Evolutionary conservation across 2,113 vertebrate species (phyloP).

Genomic region (Eulemur rufifrons): DNA sequence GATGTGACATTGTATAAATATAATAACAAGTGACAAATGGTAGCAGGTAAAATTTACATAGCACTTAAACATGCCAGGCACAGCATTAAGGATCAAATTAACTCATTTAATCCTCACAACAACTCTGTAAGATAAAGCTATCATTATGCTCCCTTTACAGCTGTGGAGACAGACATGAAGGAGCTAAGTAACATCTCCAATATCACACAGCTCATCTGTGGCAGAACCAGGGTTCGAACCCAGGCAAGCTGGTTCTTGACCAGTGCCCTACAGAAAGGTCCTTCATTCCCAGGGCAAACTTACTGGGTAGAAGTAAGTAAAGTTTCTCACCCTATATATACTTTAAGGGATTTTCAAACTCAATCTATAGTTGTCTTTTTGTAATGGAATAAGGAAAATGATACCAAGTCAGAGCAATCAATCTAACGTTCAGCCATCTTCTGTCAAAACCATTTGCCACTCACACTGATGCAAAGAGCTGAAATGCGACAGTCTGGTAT

Average conservation of each 20-base stretch:
- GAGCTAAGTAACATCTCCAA: background rate
- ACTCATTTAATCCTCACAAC: slow-evolving; percentile 17
- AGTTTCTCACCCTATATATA: slow-evolving; percentile 5
- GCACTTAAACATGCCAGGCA: background rate
- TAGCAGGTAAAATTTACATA: slow-evolving; percentile 4
- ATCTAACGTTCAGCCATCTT: slow-evolving; percentile 30
- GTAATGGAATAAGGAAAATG: slow-evolving; percentile 67
- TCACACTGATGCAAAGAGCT: slow-evolving; percentile 15
- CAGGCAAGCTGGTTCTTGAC: background rate
- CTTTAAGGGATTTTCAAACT: slow-evolving; percentile 42
- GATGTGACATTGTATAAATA: background rate
- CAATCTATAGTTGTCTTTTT: slow-evolving; percentile 30
- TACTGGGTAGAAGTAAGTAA: background rate
- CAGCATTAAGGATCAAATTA: slow-evolving; percentile 16
- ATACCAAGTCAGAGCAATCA: slow-evolving; percentile 59
- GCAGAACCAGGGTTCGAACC: background rate
- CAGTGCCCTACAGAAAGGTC: background rate
- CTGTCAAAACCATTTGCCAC: slow-evolving; percentile 19
- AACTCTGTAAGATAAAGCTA: slow-evolving; percentile 7
- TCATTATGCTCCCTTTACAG: background rate
- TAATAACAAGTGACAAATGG: background rate
- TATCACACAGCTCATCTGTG: background rate
- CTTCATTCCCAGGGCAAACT: background rate
- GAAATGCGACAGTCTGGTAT: slow-evolving; percentile 2
- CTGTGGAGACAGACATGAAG: background rate